Conservation (phyloP, 37 sponge, comb jelly and placozoan species). For the Mnemiopsis leidyi region DNA sequence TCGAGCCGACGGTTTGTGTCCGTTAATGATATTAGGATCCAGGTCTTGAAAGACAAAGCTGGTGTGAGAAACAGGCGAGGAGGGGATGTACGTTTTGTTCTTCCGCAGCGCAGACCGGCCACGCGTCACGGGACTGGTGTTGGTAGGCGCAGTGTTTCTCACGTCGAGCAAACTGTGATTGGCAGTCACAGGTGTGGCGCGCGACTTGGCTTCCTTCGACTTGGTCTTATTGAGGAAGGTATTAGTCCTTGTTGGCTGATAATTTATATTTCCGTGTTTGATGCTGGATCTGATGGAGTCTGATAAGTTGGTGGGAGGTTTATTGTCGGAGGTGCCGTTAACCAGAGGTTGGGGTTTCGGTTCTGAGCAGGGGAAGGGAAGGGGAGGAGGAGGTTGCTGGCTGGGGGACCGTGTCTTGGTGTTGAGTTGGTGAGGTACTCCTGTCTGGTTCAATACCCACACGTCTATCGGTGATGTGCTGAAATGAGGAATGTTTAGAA, state of each 20-base stretch:
- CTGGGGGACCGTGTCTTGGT: conserved; percentile 11
- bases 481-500: too few species aligned
- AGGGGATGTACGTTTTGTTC: conserved; percentile 29
- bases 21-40: conserved; percentile 51
- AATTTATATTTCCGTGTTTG: background rate
- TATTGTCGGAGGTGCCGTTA: background rate
- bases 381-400: background rate
- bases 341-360: background rate
- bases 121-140: background rate
- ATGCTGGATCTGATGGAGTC: conserved; percentile 2
- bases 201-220: background rate
- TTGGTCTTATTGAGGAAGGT: conserved; percentile 26
- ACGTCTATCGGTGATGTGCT: conserved; percentile 21
- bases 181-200: background rate
- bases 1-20: conserved; percentile 31
- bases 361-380: background rate
- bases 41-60: conserved; percentile 49
- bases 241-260: background rate
- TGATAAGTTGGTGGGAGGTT: background rate
- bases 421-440: conserved; percentile 25
- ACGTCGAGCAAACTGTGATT: conserved; percentile 15
- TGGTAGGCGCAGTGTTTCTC: background rate
- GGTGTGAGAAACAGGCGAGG: conserved; percentile 55
- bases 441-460: conserved; percentile 45
- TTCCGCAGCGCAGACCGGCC: background rate